Base-by-base conservation (phyloP, 2,113 vertebrate genomes). In the Pleuronectes platessa region DNA sequence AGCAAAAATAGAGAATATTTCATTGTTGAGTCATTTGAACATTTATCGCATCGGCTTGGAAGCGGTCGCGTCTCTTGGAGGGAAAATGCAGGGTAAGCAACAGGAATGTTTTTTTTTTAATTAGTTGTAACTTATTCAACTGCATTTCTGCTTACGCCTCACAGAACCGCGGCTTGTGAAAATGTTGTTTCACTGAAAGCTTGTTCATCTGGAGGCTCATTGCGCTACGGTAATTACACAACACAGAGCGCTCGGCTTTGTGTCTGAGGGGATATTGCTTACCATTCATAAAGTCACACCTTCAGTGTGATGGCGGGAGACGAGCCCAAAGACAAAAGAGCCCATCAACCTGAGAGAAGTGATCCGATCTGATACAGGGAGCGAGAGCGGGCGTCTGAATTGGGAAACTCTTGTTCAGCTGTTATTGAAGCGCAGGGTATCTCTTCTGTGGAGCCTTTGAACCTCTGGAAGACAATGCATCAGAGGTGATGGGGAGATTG, bases 301-400 rank as follows among this genome's bases (percentile, higher is more conserved):
- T 78, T 77, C 23, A 7, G 27, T 18, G 74, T 62, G 60, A 64
- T 62, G n/a, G 71, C 21, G 60, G 12, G 21, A 76, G 71, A 80
- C 63, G 73, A 66, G 55, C 64, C 23, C 18, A 54, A 83, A 88
- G 70, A 89, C 84, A 88, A 86, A 86, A 40, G 64, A 83, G 77
- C 67, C 76, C 84, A 89, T 86, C 86, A 84, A 74, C 51, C 63
- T 49, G 61, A 26, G 55, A 77, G 68, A 88, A 81, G 26, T 23
- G 20, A 66, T 79, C 69, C 58, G 67, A 89, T 87, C 76, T 83
- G 85, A 87, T 88, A 72, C 10, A 3, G 2, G 51, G 27, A 31
- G 67, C 56, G 1, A 17, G 54, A 45, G 26, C 68, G 24, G 56
- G 42, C 2, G 23, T 27, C 65, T 59, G 60, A 76, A 88, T 75